A percentile compares a stretch with the other conserved stretches of the same genome.
phyloP scores from a whole-genome alignment of 2,888 invertebrate species.

The Seira musarum region DNA sequence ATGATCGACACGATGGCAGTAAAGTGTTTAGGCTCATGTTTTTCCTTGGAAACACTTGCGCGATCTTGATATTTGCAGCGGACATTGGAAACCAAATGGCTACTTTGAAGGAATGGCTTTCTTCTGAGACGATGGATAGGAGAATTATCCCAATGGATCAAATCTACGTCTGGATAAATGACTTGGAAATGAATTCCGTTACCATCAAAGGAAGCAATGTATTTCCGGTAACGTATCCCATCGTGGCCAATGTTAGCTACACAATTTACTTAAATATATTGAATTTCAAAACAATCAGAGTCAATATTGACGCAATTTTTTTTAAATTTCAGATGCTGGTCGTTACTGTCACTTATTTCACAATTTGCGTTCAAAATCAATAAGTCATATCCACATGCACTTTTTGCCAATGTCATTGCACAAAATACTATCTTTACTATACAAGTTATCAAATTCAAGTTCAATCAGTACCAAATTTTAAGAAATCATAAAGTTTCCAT shows the following conservation, averaged over 20 bases:
- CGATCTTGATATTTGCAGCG: background rate
- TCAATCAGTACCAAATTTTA: too few species aligned
- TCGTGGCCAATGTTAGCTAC: background rate
- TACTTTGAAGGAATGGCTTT: constrained; percentile 18
- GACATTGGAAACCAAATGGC: background rate
- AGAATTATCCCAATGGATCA: background rate
- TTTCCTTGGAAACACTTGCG: constrained; percentile 11
- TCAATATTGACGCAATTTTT: background rate
- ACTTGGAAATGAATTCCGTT: background rate
- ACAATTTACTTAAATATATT: background rate
- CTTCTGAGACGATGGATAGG: background rate
- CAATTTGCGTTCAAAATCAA: constrained; percentile 10
- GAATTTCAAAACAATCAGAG: background rate
- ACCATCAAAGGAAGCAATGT: constrained; percentile 15
- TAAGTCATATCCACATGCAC: background rate
- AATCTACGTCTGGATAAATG: background rate
- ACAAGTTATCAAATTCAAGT: too few species aligned
- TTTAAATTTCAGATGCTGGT: background rate
- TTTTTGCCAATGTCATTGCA: too few species aligned
- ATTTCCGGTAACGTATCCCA: constrained; percentile 11
- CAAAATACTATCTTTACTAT: too few species aligned
- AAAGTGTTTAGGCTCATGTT: constrained; percentile 17
- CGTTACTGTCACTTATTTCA: constrained; percentile 18
- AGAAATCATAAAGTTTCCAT: too few species aligned
- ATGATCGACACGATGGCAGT: background rate